Conservation (phyloP, 2,797 vertebrate genomes). For the Cichlasoma orientale region DNA sequence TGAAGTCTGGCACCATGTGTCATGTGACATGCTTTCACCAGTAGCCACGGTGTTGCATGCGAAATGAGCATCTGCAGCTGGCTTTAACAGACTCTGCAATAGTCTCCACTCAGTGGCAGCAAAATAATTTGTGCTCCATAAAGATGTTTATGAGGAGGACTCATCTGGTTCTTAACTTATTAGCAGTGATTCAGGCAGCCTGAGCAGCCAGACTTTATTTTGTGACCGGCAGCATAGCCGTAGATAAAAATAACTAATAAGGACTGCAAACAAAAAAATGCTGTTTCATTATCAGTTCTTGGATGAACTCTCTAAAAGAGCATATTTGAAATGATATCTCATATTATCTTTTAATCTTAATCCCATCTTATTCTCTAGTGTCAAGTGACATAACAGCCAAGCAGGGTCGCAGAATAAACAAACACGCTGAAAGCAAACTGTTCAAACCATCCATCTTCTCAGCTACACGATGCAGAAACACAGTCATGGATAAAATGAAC, state of each 20-base stretch:
- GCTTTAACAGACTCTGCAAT: not conserved
- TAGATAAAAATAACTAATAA: not conserved
- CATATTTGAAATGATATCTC: not conserved
- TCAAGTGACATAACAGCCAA: not conserved
- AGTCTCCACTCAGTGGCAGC: not conserved
- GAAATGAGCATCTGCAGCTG: slow-evolving; percentile 41
- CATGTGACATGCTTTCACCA: slow-evolving; percentile 76
- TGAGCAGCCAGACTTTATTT: not conserved
- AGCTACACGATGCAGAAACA: not conserved
- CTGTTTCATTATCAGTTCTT: not conserved
- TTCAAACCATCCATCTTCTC: not conserved
- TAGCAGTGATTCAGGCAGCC: not conserved
- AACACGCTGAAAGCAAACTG: not conserved
- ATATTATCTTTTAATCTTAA: not conserved
- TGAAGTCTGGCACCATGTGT: slow-evolving; percentile 62
- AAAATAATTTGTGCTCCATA: not conserved
- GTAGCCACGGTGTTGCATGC: slow-evolving; percentile 40
- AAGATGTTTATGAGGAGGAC: not conserved
- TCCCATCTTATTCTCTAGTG: not conserved
- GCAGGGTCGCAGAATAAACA: not conserved
- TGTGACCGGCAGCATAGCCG: not conserved
- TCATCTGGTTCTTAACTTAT: not conserved
- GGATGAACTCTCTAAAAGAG: not conserved
- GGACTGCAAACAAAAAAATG: not conserved
- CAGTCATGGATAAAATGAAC: slow-evolving; percentile 18